These are phyloP conservation scores for Cotesia glomerata DNA, from an alignment of 1,140 invertebrate species.

Conservation along the genomic window DNA sequence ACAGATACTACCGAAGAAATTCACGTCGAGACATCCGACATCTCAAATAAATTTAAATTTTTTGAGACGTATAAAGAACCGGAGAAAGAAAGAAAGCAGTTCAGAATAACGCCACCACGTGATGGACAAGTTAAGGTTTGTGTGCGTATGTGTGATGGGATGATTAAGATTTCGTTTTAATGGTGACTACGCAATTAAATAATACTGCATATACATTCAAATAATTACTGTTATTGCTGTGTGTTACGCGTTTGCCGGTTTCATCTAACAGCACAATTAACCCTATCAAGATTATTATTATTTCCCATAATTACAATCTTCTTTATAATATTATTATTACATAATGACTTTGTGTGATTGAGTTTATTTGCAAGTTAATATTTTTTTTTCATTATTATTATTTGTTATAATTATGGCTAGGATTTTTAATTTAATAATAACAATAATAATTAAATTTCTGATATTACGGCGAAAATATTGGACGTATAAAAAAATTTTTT, in stretches of 20 bases:
- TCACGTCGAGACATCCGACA: conserved; percentile 78
- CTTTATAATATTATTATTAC: no score
- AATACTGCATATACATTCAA: neutral
- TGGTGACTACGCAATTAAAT: neutral
- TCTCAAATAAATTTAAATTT: conserved; percentile 86
- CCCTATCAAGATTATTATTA: no score
- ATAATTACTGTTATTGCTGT: neutral
- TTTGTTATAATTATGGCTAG: neutral
- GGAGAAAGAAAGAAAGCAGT: conserved; percentile 74
- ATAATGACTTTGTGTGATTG: neutral
- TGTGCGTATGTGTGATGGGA: conserved; percentile 6
- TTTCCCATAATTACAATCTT: no score
- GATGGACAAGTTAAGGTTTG: conserved; percentile 73
- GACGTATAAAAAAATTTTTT: no score
- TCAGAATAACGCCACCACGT: conserved; percentile 85
- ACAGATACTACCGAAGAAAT: conserved; percentile 78
- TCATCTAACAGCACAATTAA: no score
- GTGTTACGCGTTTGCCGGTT: no score
- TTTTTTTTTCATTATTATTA: neutral
- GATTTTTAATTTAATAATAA: no score
- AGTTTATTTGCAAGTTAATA: neutral
- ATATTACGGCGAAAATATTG: no score
- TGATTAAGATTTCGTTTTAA: neutral
- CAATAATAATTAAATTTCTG: no score
- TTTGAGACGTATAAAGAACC: conserved; percentile 85